Conservation (phyloP, 2,113 vertebrate genomes). For the Symphodus melops region DNA sequence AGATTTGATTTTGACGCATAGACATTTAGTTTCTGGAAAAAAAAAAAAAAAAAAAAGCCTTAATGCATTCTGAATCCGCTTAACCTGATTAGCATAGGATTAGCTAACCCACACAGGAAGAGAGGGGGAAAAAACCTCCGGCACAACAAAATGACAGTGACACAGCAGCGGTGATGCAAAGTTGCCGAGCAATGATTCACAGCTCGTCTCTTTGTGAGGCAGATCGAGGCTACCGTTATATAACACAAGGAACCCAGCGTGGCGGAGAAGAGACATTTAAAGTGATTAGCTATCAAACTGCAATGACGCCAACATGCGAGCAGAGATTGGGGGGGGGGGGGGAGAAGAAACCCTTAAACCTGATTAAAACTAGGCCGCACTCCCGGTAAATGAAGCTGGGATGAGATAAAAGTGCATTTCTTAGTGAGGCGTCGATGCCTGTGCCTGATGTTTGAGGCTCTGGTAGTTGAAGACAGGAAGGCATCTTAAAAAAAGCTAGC, state of each 20-base stretch:
- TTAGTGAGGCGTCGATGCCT: conserved; percentile 32
- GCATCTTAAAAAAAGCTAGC: conserved; percentile 8
- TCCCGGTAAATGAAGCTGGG: conserved; percentile 28
- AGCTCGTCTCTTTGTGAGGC: conserved; percentile 44
- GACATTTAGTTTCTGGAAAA: not conserved
- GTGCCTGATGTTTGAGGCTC: not conserved
- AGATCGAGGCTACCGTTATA: conserved; percentile 46
- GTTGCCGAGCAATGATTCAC: conserved; percentile 32
- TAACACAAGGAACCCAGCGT: conserved; percentile 44
- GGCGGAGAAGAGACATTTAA: conserved; percentile 40
- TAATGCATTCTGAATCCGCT: not conserved
- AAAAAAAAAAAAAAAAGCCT: too few relatives aligned
- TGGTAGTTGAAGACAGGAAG: conserved; percentile 16
- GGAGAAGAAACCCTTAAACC: conserved; percentile 37
- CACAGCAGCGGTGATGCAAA: conserved; percentile 47
- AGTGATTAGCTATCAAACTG: conserved; percentile 49
- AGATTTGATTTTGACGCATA: not conserved
- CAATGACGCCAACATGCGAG: conserved; percentile 1
- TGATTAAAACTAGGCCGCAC: conserved; percentile 46
- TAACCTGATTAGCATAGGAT: conserved; percentile 41
- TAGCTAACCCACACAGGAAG: conserved; percentile 10
- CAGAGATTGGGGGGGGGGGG: not conserved
- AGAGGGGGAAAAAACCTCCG: conserved; percentile 9
- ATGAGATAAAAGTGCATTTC: conserved; percentile 57
- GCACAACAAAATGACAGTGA: conserved; percentile 30